Conservation (phyloP, 2,797 vertebrate genomes). For the Vespertilio murinus region DNA sequence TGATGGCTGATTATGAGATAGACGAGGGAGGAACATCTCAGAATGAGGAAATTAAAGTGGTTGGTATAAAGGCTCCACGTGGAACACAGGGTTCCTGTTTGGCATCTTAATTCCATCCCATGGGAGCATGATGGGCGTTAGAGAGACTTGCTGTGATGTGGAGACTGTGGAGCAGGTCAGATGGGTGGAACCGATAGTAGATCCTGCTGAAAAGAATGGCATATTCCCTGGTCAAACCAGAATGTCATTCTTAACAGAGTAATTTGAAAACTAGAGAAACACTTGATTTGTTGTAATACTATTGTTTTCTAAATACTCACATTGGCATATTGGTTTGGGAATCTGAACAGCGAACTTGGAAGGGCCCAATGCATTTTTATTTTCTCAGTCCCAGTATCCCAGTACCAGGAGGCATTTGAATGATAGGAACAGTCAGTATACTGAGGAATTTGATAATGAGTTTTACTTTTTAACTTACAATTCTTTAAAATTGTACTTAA, state of each 20-base stretch:
- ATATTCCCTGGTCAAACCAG: background rate
- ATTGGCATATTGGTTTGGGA: background rate
- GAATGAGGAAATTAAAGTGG: background rate
- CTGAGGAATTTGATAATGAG: background rate
- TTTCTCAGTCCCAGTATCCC: background rate
- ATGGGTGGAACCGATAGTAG: background rate
- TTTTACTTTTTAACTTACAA: background rate
- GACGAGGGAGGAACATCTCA: background rate
- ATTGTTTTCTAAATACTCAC: background rate
- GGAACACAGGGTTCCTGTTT: background rate
- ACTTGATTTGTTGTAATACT: background rate
- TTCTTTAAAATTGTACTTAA: constrained; percentile 1
- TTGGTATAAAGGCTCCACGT: background rate
- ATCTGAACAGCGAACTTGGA: background rate
- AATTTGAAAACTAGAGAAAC: background rate
- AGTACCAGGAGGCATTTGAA: background rate
- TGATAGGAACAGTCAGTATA: background rate
- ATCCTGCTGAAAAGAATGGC: background rate
- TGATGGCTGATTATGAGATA: background rate
- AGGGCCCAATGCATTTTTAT: background rate
- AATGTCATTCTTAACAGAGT: background rate
- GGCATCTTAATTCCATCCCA: background rate
- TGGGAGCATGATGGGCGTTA: background rate
- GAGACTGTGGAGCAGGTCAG: background rate
- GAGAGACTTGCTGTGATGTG: background rate